Evolutionary conservation across 1,140 invertebrate genomes (phyloP).

Genomic region (Cecropterus lyciades): DNA sequence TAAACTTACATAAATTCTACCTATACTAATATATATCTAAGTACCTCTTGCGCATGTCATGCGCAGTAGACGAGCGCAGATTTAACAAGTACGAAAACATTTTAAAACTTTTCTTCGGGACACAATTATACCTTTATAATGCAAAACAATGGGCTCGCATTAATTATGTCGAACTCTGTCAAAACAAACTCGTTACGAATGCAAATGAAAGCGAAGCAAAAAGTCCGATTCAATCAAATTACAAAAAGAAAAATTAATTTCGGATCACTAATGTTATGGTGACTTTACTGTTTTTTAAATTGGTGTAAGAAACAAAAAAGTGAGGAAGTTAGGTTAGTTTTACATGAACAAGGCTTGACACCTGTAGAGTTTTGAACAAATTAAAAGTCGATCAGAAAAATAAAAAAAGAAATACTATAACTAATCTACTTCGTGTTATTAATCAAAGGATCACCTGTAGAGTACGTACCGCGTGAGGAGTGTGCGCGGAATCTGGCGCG

Average conservation of each 20-base stretch:
- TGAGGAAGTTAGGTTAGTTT: background rate
- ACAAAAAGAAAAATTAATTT: constrained; percentile 5
- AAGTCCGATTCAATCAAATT: constrained; percentile 7
- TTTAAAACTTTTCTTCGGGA: constrained; percentile 6
- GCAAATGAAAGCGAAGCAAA: constrained; percentile 4
- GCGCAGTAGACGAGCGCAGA: constrained; percentile 6
- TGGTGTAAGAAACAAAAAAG: background rate
- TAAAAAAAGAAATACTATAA: too few species aligned
- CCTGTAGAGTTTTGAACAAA: constrained; percentile 8
- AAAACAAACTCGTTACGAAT: constrained; percentile 18
- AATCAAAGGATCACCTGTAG: constrained; percentile 33
- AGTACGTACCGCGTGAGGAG: constrained; percentile 48
- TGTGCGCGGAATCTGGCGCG: background rate
- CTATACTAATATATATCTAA: background rate
- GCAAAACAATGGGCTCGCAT: constrained; percentile 17
- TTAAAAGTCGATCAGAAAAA: constrained; percentile 1
- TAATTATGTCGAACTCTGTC: constrained; percentile 16
- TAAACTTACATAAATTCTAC: background rate
- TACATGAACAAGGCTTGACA: constrained; percentile 7
- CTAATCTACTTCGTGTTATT: background rate
- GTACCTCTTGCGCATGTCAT: constrained; percentile 21
- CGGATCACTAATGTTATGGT: background rate
- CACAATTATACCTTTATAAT: constrained; percentile 23
- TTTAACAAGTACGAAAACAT: constrained; percentile 16
- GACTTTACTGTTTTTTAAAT: background rate